Base-by-base conservation (phyloP, 2,113 vertebrate genomes). In the Aptenodytes forsteri region DNA sequence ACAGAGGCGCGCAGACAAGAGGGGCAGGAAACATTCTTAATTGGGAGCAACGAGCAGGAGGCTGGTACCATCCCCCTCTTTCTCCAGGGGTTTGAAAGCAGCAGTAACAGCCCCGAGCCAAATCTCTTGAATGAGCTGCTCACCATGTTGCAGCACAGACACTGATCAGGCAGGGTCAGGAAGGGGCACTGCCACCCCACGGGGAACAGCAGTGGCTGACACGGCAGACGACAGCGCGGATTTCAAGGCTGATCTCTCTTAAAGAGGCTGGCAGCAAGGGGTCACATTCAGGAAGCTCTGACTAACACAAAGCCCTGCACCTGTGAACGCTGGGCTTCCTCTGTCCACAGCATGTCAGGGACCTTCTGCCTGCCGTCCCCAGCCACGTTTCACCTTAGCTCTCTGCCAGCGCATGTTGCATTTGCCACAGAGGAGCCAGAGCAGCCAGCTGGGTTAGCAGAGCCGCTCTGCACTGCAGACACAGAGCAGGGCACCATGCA, bases 381-480 rank as follows among this genome's bases (percentile, higher is more conserved):
- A 72, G 88, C 18, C 46, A n/a, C 38, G 1, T 7, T 58, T 34
- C 69, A 65, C 62, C 70, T 40, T 13, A 7, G 14, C 38, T 71
- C 70, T 36, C 44, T 1, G 3, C n/a, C 18, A 21, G 30, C 2
- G 0, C 0, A 1, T 0, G 2, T 2, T 34, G 23, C 4, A 9
- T 25, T 16, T 23, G 55, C 34, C 36, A 16, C 13, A 25, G 36
- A 55, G 49, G 12, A 83, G 58, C 58, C 59, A 70, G 49, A 32
- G 49, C 36, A 40, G 55, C 12, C 19, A 10, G 34, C 49, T 29
- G 59, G 30, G 40, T 12, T 15, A 17, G 40, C 65, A 61, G 47
- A 78, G 72, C 40, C 10, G 20, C n/a, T 38, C 54, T 14, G 27
- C 36, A 2, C 18, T 4, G 25, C 82, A 23, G 73, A 14, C 17